Evolutionary conservation across 2,113 vertebrate species (phyloP), one percentile per base, ranked within the genome.

Genomic region (Xerus inauris): DNA sequence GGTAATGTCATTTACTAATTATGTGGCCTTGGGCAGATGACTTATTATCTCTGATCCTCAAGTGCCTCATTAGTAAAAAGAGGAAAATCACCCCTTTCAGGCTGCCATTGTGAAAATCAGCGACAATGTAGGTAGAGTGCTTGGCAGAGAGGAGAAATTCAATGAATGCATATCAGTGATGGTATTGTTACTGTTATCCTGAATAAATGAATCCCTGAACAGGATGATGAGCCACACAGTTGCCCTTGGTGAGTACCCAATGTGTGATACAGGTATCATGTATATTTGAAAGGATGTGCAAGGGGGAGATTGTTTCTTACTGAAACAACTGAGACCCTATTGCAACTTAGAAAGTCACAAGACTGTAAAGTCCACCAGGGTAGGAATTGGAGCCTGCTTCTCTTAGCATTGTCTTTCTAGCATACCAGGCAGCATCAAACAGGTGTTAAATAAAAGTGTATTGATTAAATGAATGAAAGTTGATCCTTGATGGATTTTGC

Each of bases 61-160:
- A 86, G 83, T n/a, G 1, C 22, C 94, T 94, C 80, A n/a, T 95
- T 87, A 77, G 69, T 76, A 38, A 92, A 88, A 93, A 73, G 35
- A 95, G 57, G 65, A 49, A 47, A 76, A 45, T 64, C 47, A 62
- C 40, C 51, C 30, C n/a, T 84, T 94, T 87, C 12, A 90, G 73
- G 54, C 51, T 30, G 88, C 54, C 67, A 19, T 16, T 7, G 28
- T 32, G 59, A 95, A 57, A 76, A 59, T 35, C 16, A 81, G 40
- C 47, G 47, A 76, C n/a, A 13, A 4, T 35, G 0, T 38, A 42
- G 62, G 57, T 8, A 30, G 64, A 76, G 19, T 6, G 54, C 19
- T 28, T 83, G 90, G 62, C 24, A 13, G 8, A 80, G 62, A 80
- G 45, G 47, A 88, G n/a, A 57, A 20, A 2, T 30, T 92, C 42